phyloP scores from a whole-genome alignment of 1,140 invertebrate species.

The Lordiphosa collinella region DNA sequence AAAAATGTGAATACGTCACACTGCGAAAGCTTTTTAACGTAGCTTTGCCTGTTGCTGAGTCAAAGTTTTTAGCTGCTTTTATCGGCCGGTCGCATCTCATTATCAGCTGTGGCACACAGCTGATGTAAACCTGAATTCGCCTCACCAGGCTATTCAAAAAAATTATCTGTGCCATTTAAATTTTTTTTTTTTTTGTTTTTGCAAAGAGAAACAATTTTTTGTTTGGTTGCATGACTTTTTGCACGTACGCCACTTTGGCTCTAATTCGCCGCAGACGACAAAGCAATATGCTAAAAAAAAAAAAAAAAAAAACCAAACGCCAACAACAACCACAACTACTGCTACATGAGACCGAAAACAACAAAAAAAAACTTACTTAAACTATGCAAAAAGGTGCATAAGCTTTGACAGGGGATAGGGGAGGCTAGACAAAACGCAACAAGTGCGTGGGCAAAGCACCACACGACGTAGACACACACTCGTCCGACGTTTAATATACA shows the following conservation, averaged over 20 bases:
- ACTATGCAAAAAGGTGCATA: conserved; percentile 23
- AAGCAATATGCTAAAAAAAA: conserved; percentile 14
- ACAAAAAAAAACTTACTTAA: conserved; percentile 3
- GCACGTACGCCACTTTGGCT: conserved; percentile 72
- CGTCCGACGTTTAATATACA: too few relatives aligned
- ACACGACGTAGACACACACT: conserved; percentile 2
- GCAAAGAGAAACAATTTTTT: too few relatives aligned
- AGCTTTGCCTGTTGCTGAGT: conserved; percentile 8
- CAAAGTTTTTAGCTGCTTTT: background rate
- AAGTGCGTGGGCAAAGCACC: conserved; percentile 20
- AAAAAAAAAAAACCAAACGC: too few relatives aligned
- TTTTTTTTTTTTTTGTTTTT: too few relatives aligned
- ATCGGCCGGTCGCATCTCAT: conserved; percentile 4
- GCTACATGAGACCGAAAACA: background rate
- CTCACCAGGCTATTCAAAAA: conserved; percentile 8
- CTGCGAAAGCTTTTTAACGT: background rate
- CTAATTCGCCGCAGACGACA: conserved; percentile 36
- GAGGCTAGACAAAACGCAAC: conserved; percentile 12
- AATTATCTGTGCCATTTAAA: background rate
- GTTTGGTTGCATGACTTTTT: conserved; percentile 72
- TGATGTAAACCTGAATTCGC: conserved; percentile 16
- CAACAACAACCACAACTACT: conserved; percentile 9
- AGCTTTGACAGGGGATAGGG: background rate
- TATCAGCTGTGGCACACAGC: conserved; percentile 10
- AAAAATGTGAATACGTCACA: background rate